phyloP scores from a whole-genome alignment of 2,888 invertebrate species.

The Ametastegia equiseti region DNA sequence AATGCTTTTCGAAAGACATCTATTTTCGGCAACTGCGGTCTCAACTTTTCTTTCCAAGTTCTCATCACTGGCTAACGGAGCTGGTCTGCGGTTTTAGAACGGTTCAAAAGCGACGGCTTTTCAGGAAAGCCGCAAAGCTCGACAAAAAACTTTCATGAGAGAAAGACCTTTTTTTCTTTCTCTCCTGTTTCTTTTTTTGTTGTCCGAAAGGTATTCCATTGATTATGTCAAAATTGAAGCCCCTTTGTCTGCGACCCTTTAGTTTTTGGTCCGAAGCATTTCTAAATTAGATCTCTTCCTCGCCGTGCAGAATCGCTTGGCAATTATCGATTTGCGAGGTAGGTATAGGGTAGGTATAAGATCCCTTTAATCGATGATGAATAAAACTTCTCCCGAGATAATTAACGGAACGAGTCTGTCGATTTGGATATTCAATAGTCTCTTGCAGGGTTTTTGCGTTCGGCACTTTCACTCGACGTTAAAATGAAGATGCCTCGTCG shows the following conservation, averaged over 20 bases:
- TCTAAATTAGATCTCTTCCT: slow-evolving; percentile 11
- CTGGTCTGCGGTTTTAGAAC: slow-evolving; percentile 30
- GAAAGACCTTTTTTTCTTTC: background rate
- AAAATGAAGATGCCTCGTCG: slow-evolving; percentile 38
- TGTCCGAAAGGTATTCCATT: slow-evolving; percentile 29
- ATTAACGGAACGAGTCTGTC: slow-evolving; percentile 48
- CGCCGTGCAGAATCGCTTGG: background rate
- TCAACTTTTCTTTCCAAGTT: slow-evolving; percentile 1
- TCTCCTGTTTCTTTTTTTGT: too few relatives aligned
- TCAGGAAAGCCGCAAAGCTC: slow-evolving; percentile 19
- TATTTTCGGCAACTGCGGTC: background rate
- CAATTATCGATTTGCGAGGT: background rate
- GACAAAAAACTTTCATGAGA: slow-evolving; percentile 1
- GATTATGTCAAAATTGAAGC: slow-evolving; percentile 31
- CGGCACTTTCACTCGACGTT: background rate
- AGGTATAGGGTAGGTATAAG: background rate
- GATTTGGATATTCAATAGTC: slow-evolving; percentile 43
- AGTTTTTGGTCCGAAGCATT: slow-evolving; percentile 12
- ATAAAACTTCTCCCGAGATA: slow-evolving; percentile 1
- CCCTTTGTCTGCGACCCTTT: background rate
- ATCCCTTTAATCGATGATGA: background rate
- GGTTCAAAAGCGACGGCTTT: slow-evolving; percentile 39
- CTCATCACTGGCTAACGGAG: slow-evolving; percentile 17
- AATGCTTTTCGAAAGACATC: slow-evolving; percentile 19
- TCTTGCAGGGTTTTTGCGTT: background rate